Evolutionary conservation across 2,797 vertebrate species (phyloP).

Genomic region (Dermochelys coriacea): DNA sequence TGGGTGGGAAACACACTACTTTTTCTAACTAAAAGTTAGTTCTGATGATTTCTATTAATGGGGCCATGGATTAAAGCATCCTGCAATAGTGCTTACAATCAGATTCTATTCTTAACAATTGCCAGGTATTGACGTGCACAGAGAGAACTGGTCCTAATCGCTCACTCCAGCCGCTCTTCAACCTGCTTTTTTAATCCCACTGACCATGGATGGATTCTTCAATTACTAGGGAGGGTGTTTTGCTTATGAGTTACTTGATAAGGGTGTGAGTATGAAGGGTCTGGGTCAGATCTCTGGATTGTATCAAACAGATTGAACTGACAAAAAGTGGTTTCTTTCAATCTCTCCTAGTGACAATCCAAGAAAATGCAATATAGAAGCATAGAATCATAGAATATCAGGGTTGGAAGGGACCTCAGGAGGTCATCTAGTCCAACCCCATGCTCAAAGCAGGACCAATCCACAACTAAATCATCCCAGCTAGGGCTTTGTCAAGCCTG

Average conservation of each 20-base stretch:
- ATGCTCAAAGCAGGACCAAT: no score
- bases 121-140: not conserved
- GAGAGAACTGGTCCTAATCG: not conserved
- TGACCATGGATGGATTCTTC: not conserved
- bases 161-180: not conserved
- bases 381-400: no score
- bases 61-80: conserved; percentile 57
- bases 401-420: no score
- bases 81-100: conserved; percentile 14
- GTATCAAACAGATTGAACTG: not conserved
- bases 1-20: conserved; percentile 49
- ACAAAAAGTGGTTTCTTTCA: not conserved
- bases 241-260: conserved; percentile 3
- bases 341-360: not conserved
- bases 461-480: no score
- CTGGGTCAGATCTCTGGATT: not conserved
- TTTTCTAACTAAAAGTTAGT: conserved; percentile 53
- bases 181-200: conserved; percentile 20
- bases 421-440: no score
- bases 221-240: accelerated
- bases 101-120: not conserved
- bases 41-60: conserved; percentile 44
- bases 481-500: no score
- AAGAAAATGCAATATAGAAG: not conserved
- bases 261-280: not conserved